These are phyloP conservation scores for Platalea minor DNA, from an alignment of 2,797 vertebrate species.

Conservation along the genomic window DNA sequence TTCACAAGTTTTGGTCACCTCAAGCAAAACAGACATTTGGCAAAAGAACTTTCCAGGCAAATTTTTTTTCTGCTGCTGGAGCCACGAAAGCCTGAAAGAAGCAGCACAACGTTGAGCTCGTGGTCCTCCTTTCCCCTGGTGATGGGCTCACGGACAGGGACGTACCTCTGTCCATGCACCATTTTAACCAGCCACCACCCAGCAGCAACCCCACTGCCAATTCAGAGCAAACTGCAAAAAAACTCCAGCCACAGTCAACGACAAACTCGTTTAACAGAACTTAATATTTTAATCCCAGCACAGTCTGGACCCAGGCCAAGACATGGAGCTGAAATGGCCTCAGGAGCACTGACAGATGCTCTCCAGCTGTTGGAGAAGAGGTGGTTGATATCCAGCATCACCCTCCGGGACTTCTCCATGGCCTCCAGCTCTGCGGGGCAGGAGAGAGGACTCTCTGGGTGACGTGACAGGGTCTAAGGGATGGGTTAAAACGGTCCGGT, in stretches of 20 bases:
- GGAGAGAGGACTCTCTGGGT: background rate
- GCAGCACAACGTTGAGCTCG: background rate
- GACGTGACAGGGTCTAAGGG: background rate
- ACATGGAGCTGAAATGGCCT: background rate
- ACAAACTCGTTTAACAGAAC: background rate
- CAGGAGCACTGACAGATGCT: background rate
- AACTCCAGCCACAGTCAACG: background rate
- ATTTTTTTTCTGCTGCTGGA: background rate
- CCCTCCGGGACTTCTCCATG: fast-evolving
- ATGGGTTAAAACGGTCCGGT: background rate
- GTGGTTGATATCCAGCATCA: background rate
- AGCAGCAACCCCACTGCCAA: background rate
- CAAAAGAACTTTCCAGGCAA: background rate
- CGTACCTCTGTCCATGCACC: background rate
- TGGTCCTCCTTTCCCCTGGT: background rate
- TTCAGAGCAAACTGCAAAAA: background rate
- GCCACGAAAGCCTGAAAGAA: background rate
- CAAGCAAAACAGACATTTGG: slow-evolving; percentile 16
- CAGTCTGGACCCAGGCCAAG: background rate
- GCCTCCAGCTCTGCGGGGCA: background rate
- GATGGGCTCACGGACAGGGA: background rate
- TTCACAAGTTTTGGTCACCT: background rate
- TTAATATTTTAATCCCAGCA: background rate
- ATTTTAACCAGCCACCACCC: background rate
- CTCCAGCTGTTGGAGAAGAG: background rate